Base-by-base conservation (phyloP, 2,797 vertebrate species). In the Anolis apletophallus region DNA sequence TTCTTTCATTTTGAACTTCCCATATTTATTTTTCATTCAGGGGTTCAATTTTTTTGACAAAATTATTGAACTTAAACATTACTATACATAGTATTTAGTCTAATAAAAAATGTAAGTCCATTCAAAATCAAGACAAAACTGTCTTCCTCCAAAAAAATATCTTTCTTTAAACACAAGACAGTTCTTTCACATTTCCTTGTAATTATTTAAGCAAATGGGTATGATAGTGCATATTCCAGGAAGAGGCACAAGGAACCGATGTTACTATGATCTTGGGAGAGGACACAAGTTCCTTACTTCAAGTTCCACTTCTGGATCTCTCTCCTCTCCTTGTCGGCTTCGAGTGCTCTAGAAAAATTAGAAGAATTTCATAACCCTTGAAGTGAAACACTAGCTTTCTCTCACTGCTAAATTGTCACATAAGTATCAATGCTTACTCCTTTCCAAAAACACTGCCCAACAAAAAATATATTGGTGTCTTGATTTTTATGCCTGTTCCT, bases 311-410 rank as follows among this genome's bases (percentile, higher is more conserved):
- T 98, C 98, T 0, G 98, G 98, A 94, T 99, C 97, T 95, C 99
- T 97, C 93, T 99, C 98, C 97, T 99, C 99, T 85, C 99, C 99
- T 96, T 99, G 99, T 85, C 99, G 97, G 96, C 97, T 99, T 91
- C 98, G 98, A 81, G 99, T 99, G 95, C 98, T 99, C 98, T 99
- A 90, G 93, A 94, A 54, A 81, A 83, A 92, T 74, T 32, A 21
- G 91, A 94, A 91, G n/a, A 84, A 91, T 88, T 78, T 29, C 34
- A 52, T 55, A 40, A 2, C 50, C 61, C 6, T 21, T 17, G 59
- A n/a, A 68, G 23, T 3, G 26, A 64, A 64, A 29, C 26, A 64
- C 10, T 12, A 64, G 61, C 10, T 64, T 64, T 64, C 26, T 29
- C 26, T 87, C 23, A 76, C 8, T 29, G 2, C 17, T 5, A 16